Percentiles rank a stretch among this genome's conserved stretches.
phyloP scores from a whole-genome alignment of 2,797 vertebrate species.

The Enoplosus armatus region DNA sequence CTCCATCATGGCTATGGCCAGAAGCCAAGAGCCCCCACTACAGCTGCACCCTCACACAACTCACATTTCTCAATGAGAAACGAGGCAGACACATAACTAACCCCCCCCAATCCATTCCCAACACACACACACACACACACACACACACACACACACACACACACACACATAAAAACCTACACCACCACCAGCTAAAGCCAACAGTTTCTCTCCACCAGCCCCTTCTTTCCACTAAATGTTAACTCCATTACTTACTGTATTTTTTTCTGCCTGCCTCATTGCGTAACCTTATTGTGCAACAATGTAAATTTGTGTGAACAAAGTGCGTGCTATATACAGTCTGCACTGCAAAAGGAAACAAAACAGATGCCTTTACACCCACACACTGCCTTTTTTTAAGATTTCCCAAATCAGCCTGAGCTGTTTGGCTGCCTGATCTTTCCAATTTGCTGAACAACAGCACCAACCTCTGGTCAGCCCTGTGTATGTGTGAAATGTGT shows the following conservation, averaged over 20 bases:
- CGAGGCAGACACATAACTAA: slow-evolving; percentile 3
- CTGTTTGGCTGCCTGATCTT: neutral
- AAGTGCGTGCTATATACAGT: slow-evolving; percentile 36
- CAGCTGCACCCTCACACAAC: slow-evolving; percentile 39
- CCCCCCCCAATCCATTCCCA: neutral
- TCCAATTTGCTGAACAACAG: slow-evolving; percentile 63
- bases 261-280: slow-evolving; percentile 23
- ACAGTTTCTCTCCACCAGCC: slow-evolving; percentile 36
- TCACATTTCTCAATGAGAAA: slow-evolving; percentile 61
- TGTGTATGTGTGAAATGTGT: neutral
- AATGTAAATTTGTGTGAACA: slow-evolving; percentile 46
- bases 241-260: slow-evolving; percentile 16
- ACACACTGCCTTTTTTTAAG: slow-evolving; percentile 13
- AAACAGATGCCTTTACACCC: slow-evolving; percentile 52
- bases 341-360: slow-evolving; percentile 42
- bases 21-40: slow-evolving; percentile 43
- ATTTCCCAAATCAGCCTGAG: slow-evolving; percentile 38
- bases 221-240: neutral
- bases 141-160: slow-evolving; percentile 16
- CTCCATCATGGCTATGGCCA: slow-evolving; percentile 51
- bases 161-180: slow-evolving; percentile 17
- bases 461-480: slow-evolving; percentile 58
- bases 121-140: slow-evolving; percentile 9
- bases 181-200: slow-evolving; percentile 13
- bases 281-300: slow-evolving; percentile 60